A percentile compares a stretch with the other conserved stretches of the same genome.
These are phyloP conservation scores for Chaenodraco wilsoni DNA, from an alignment of 2,797 vertebrate genomes.

Conservation along the genomic window DNA sequence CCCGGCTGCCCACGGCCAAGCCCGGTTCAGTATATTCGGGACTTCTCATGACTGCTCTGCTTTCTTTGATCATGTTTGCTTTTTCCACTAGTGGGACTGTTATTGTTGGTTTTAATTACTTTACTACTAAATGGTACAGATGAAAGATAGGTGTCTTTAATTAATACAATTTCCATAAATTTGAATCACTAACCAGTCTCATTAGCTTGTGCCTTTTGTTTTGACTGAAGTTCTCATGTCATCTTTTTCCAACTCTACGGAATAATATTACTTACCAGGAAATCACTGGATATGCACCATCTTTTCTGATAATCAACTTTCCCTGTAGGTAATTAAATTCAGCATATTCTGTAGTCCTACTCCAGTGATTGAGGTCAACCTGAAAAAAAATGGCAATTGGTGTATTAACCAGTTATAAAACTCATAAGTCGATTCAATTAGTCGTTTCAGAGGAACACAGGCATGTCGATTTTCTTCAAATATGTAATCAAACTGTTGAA, in stretches of 20 bases:
- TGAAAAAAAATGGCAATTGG: conserved; percentile 73
- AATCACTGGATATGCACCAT: conserved; percentile 81
- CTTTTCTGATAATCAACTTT: conserved; percentile 85
- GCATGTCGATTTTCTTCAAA: conserved; percentile 74
- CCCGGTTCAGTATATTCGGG: conserved; percentile 88
- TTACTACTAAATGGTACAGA: conserved; percentile 95
- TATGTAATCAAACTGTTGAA: conserved; percentile 76
- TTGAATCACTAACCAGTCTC: conserved; percentile 99
- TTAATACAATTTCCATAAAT: conserved; percentile 99
- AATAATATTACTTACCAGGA: conserved; percentile 75
- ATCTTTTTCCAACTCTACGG: conserved; percentile 84
- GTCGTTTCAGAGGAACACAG: conserved; percentile 71
- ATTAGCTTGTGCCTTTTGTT: conserved; percentile 95
- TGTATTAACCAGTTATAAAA: conserved; percentile 70
- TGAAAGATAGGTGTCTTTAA: conserved; percentile 99
- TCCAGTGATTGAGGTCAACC: conserved; percentile 78
- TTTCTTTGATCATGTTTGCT: conserved; percentile 96
- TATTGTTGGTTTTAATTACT: conserved; percentile 99
- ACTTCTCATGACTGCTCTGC: conserved; percentile 89
- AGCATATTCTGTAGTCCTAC: conserved; percentile 58
- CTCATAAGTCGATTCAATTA: conserved; percentile 79
- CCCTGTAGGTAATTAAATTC: conserved; percentile 81
- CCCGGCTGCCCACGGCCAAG: conserved; percentile 91
- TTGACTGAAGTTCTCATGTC: conserved; percentile 88
- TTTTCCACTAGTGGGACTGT: conserved; percentile 88